Conservation (phyloP, 2,797 vertebrate genomes). For the Anniella stebbinsi region DNA sequence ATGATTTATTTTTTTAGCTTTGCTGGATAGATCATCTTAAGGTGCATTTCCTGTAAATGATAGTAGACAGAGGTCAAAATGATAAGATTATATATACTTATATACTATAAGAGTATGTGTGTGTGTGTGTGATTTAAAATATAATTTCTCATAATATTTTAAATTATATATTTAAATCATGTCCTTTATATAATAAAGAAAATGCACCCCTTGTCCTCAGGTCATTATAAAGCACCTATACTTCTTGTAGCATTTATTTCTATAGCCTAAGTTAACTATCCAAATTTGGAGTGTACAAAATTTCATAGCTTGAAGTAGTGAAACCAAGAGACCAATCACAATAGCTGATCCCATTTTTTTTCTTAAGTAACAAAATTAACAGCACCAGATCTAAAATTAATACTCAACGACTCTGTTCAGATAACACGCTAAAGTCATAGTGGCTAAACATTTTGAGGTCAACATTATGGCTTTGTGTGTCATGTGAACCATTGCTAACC, state of each 20-base stretch:
- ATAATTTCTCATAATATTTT: neutral
- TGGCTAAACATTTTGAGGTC: no score
- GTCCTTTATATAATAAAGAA: neutral
- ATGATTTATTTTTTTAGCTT: neutral
- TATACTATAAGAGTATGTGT: no score
- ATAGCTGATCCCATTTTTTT: no score
- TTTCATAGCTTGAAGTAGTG: neutral
- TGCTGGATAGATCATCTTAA: neutral
- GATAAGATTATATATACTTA: neutral
- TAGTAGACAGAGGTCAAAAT: neutral
- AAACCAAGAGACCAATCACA: neutral
- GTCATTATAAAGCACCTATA: neutral
- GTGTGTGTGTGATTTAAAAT: no score
- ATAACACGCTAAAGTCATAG: no score
- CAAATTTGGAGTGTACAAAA: neutral
- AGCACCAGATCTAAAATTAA: neutral
- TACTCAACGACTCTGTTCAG: no score
- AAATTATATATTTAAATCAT: neutral
- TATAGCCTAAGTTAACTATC: neutral
- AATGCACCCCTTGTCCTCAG: rapidly evolving
- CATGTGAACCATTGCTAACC: no score
- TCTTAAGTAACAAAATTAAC: no score
- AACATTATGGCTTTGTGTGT: no score
- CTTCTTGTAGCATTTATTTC: neutral
- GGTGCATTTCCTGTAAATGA: neutral